These are phyloP conservation scores for Irena cyanogastra DNA, from an alignment of 2,113 vertebrate species.

Conservation along the genomic window DNA sequence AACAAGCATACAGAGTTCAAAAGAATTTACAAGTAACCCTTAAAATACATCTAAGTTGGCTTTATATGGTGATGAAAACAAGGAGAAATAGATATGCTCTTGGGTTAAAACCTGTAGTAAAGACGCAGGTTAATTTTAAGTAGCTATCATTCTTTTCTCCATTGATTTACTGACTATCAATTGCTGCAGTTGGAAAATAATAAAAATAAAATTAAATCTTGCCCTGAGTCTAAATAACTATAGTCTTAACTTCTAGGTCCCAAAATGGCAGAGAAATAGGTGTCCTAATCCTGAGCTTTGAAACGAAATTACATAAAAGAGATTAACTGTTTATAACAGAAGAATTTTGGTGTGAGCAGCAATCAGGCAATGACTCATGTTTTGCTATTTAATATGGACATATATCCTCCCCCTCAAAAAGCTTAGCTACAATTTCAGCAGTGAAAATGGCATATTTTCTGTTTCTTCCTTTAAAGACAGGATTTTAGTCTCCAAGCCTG, in stretches of 20 bases:
- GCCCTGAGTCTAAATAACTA: not conserved
- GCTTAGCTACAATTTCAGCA: slow-evolving; percentile 41
- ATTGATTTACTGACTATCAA: not conserved
- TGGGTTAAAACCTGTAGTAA: not conserved
- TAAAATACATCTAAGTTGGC: not conserved
- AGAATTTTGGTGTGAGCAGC: slow-evolving; percentile 15
- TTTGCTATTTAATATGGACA: slow-evolving; percentile 57
- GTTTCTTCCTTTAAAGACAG: not conserved
- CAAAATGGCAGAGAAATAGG: not conserved
- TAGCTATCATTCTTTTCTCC: not conserved
- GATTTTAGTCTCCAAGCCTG: not conserved
- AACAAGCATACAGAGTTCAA: not conserved
- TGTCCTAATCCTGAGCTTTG: not conserved
- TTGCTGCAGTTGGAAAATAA: not conserved
- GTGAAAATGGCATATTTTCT: slow-evolving; percentile 41
- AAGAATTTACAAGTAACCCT: not conserved
- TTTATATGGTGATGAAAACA: not conserved
- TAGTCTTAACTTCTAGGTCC: not conserved
- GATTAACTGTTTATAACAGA: slow-evolving; percentile 37
- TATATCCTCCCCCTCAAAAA: slow-evolving; percentile 58
- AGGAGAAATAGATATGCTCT: not conserved
- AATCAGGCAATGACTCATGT: slow-evolving; percentile 49
- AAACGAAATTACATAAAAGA: slow-evolving; percentile 1
- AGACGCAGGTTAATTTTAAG: not conserved
- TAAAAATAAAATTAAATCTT: not conserved